Evolutionary conservation across 2,113 vertebrate species (phyloP).

Genomic region (Hypomesus transpacificus): DNA sequence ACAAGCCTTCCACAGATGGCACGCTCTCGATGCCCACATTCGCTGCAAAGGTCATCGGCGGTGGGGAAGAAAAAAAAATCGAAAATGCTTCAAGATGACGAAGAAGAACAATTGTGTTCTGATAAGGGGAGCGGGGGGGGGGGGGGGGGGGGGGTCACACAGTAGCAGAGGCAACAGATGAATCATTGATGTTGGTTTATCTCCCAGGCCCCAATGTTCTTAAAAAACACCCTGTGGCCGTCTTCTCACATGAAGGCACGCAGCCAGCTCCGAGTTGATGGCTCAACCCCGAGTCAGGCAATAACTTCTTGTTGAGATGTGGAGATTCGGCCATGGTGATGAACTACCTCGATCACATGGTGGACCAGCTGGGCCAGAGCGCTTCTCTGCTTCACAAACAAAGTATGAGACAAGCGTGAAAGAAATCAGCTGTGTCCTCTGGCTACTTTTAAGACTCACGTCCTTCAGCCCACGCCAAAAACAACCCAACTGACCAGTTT

Average conservation of each 20-base stretch:
- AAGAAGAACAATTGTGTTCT: neutral
- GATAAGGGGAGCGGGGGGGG: neutral
- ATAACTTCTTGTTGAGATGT: slow-evolving; percentile 40
- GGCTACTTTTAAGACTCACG: slow-evolving; percentile 14
- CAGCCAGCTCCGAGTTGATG: slow-evolving; percentile 27
- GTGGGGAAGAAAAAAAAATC: too few species aligned
- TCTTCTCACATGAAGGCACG: neutral
- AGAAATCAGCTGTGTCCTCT: slow-evolving; percentile 26
- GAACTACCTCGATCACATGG: slow-evolving; percentile 25
- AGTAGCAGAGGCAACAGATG: neutral
- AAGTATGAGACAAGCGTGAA: slow-evolving; percentile 3
- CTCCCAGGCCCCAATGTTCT: slow-evolving; percentile 30
- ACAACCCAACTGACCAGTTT: slow-evolving; percentile 30
- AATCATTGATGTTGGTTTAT: slow-evolving; percentile 6
- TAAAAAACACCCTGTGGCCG: slow-evolving; percentile 12
- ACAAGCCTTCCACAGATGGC: slow-evolving; percentile 27
- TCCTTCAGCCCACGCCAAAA: slow-evolving; percentile 20
- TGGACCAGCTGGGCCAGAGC: slow-evolving; percentile 25
- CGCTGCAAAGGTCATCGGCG: too few species aligned
- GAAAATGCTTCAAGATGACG: too few species aligned
- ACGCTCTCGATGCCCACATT: slow-evolving; percentile 27
- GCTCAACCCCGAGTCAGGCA: slow-evolving; percentile 37
- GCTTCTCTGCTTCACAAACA: slow-evolving; percentile 38
- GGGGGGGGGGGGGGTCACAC: neutral
- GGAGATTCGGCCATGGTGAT: slow-evolving; percentile 43